phyloP scores from a whole-genome alignment of 2,888 invertebrate species.

The Torymus tubicola region DNA sequence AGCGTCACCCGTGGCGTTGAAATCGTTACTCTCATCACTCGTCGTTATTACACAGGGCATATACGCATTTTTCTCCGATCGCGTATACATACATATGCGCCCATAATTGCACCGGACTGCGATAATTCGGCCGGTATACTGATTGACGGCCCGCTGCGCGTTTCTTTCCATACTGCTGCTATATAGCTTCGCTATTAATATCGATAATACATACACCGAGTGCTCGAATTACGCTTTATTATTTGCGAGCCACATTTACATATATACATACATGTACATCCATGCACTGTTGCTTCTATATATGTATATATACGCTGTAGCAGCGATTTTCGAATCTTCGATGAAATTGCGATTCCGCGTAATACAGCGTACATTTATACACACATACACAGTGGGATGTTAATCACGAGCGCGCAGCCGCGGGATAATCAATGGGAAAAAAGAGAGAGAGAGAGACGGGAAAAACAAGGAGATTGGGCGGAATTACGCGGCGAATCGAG shows the following conservation, averaged over 20 bases:
- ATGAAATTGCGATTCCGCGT: slow-evolving; percentile 24
- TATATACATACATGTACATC: background rate
- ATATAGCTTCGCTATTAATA: slow-evolving; percentile 38
- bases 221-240: slow-evolving; percentile 34
- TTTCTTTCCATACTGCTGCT: slow-evolving; percentile 36
- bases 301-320: background rate
- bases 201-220: slow-evolving; percentile 36
- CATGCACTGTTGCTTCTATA: background rate
- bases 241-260: slow-evolving; percentile 6
- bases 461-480: slow-evolving; percentile 30
- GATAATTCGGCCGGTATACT: background rate
- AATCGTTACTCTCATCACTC: background rate
- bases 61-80: background rate
- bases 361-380: background rate
- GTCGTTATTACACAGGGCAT: background rate
- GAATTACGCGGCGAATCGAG: slow-evolving; percentile 20
- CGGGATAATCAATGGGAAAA: slow-evolving; percentile 31
- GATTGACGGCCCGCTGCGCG: slow-evolving; percentile 49
- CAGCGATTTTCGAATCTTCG: slow-evolving; percentile 21
- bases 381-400: slow-evolving; percentile 26
- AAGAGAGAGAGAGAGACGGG: background rate
- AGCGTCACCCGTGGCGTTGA: slow-evolving; percentile 12
- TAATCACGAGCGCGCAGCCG: slow-evolving; percentile 23
- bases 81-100: too few relatives aligned
- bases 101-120: too few relatives aligned